Evolutionary conservation across 2,797 vertebrate genomes (phyloP).

Genomic region (Tragelaphus oryx): DNA sequence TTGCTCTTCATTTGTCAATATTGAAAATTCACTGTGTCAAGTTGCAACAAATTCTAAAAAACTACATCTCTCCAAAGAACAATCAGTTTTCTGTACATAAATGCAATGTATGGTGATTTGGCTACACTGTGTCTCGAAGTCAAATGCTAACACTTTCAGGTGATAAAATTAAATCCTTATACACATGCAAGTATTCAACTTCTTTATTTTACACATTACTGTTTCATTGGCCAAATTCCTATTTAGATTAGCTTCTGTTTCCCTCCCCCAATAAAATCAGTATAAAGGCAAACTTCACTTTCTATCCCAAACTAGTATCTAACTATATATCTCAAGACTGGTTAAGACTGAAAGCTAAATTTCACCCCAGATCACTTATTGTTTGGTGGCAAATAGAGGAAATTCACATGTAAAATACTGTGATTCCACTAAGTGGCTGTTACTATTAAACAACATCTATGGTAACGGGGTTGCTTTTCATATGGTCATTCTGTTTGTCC

Average conservation of each 20-base stretch:
- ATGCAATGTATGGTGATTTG: background rate
- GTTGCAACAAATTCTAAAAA: background rate
- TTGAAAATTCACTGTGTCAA: background rate
- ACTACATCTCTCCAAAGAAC: background rate
- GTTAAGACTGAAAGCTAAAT: background rate
- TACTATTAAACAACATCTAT: background rate
- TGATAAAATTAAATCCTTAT: slow-evolving; percentile 46
- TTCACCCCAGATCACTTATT: background rate
- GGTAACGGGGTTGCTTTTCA: background rate
- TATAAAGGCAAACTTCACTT: background rate
- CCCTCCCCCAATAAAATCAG: background rate
- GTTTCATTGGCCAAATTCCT: background rate
- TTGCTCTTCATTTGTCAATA: background rate
- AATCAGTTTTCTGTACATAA: background rate
- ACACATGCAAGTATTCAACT: background rate
- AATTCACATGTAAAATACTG: background rate
- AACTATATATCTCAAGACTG: background rate
- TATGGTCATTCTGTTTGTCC: background rate
- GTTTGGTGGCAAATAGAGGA: background rate
- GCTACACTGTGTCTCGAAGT: background rate
- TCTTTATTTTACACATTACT: background rate
- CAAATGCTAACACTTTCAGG: slow-evolving; percentile 38
- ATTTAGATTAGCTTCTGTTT: background rate
- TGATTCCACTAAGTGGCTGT: background rate
- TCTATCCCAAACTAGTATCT: background rate